A percentile compares a stretch with the other conserved stretches of the same genome.
Conservation (phyloP, 2,888 invertebrate genomes). For the Brachyptera risi region DNA sequence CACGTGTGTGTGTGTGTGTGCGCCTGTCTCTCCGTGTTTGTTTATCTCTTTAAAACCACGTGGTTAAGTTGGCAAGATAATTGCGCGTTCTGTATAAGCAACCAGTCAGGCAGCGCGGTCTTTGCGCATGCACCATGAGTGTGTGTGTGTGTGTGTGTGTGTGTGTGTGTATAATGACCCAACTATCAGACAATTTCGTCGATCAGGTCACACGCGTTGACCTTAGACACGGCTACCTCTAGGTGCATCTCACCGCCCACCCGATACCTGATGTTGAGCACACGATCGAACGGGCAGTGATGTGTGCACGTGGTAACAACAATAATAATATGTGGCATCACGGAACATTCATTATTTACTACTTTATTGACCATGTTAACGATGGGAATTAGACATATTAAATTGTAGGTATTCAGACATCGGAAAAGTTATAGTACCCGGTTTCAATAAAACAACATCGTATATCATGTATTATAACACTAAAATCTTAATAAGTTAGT, state of each 20-base stretch:
- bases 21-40: too few relatives aligned
- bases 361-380: not conserved
- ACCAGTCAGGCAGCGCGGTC: not conserved
- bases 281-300: too few relatives aligned
- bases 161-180: not conserved
- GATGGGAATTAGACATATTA: constrained; percentile 7
- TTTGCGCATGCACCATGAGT: not conserved
- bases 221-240: not conserved
- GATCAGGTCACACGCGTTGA: not conserved
- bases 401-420: not conserved
- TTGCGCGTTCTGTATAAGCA: not conserved
- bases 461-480: too few relatives aligned
- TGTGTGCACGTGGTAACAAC: too few relatives aligned
- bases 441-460: not conserved
- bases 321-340: too few relatives aligned
- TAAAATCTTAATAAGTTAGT: too few relatives aligned
- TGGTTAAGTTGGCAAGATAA: too few relatives aligned
- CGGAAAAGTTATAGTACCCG: not conserved
- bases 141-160: not conserved
- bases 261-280: not conserved
- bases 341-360: not conserved
- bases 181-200: not conserved
- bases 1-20: too few relatives aligned
- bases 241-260: not conserved
- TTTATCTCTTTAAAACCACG: too few relatives aligned